Percentiles rank a stretch among this genome's conserved stretches.
Conservation (phyloP, 2,797 vertebrate genomes). For the Ctenopoma multispine region DNA sequence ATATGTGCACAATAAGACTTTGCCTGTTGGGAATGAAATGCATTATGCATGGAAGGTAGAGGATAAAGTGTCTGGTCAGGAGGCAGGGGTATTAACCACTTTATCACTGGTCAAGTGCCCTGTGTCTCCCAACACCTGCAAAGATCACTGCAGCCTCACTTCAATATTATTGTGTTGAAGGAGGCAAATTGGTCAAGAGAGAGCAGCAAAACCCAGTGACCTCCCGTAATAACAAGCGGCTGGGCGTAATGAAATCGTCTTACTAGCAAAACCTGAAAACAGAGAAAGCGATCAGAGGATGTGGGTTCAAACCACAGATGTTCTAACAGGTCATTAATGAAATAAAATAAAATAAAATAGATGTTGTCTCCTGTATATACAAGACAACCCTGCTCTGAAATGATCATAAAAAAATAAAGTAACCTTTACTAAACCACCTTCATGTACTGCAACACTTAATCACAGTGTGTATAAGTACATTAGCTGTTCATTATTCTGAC, state of each 20-base stretch:
- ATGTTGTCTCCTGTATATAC: constrained; percentile 17
- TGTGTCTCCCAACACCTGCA: constrained; percentile 22
- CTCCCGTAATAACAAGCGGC: constrained; percentile 27
- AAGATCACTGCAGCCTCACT: constrained; percentile 1
- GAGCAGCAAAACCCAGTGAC: constrained; percentile 29
- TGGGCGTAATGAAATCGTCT: constrained; percentile 50
- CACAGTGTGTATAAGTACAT: constrained; percentile 19
- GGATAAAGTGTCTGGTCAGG: constrained; percentile 13
- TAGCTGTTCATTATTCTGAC: constrained; percentile 28
- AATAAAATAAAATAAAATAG: constrained; percentile 13
- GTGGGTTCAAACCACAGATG: constrained; percentile 30
- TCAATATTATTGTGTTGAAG: constrained; percentile 17
- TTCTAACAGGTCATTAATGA: constrained; percentile 29
- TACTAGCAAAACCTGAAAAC: constrained; percentile 29
- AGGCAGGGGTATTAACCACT: constrained; percentile 35
- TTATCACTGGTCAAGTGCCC: constrained; percentile 31
- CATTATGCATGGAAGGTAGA: not conserved
- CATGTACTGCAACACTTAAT: not conserved
- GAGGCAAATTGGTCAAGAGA: constrained; percentile 51
- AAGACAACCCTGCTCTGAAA: not conserved
- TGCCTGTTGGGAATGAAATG: not conserved
- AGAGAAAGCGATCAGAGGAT: constrained; percentile 8
- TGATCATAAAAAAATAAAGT: constrained; percentile 9
- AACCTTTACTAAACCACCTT: constrained; percentile 1
- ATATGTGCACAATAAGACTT: no score